These are phyloP conservation scores for Poecilus cupreus DNA, from an alignment of 2,888 invertebrate genomes.

Conservation along the genomic window DNA sequence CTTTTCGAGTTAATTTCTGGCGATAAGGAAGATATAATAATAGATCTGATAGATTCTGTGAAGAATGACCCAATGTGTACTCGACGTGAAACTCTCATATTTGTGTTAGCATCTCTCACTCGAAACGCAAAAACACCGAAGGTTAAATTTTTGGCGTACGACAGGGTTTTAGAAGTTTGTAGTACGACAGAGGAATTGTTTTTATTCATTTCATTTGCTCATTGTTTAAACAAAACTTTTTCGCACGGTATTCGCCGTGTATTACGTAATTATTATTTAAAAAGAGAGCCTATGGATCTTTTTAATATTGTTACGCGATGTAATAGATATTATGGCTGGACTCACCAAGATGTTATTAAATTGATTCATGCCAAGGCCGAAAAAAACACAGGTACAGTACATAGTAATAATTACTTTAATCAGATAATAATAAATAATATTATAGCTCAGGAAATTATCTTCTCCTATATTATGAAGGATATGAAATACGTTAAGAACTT, in stretches of 20 bases:
- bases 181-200: slow-evolving; percentile 75
- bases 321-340: slow-evolving; percentile 80
- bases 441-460: slow-evolving; percentile 67
- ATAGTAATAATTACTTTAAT: background rate
- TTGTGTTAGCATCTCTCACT: slow-evolving; percentile 38
- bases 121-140: slow-evolving; percentile 16
- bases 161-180: slow-evolving; percentile 75
- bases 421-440: slow-evolving; percentile 47
- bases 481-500: slow-evolving; percentile 73
- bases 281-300: slow-evolving; percentile 77
- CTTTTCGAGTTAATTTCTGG: slow-evolving; percentile 43
- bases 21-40: slow-evolving; percentile 16
- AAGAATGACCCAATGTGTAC: slow-evolving; percentile 41
- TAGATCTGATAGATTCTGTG: slow-evolving; percentile 44
- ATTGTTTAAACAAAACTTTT: slow-evolving; percentile 50
- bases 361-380: slow-evolving; percentile 77
- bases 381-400: slow-evolving; percentile 70
- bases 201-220: slow-evolving; percentile 66
- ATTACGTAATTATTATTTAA: slow-evolving; percentile 80
- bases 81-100: slow-evolving; percentile 44
- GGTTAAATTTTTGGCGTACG: slow-evolving; percentile 74
- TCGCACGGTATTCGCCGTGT: slow-evolving; percentile 77
- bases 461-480: slow-evolving; percentile 75
- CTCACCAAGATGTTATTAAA: slow-evolving; percentile 82
- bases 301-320: slow-evolving; percentile 79